Evolutionary conservation across 2,113 vertebrate genomes (phyloP), one percentile per base, ranked within the genome.

Genomic region (Bombycilla garrulus): DNA sequence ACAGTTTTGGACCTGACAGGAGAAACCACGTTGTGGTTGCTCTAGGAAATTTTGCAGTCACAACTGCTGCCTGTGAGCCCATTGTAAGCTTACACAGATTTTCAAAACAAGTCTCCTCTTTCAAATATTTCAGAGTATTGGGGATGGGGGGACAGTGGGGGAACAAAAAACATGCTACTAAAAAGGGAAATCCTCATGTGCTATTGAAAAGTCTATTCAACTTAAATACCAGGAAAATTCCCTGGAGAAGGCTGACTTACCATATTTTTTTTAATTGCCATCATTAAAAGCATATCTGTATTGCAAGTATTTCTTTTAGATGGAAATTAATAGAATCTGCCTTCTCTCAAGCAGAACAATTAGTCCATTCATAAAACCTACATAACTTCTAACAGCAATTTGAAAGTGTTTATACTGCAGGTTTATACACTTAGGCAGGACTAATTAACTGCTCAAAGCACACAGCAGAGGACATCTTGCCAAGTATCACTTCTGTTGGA

Each of bases 61-160:
- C 15, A 12, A 61, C 24, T 31, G 65, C 25, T 71, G 25, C 47
- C 67, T 88, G 36, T 7, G 33, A 89, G 42, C 33, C 12, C 33
- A 72, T 4, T 19, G 2, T n/a, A 90, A 76, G 15, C 31, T 35
- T 47, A 26, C 29, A 48, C 3, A 57, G 21, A 61, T 76, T 92
- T 77, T 72, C 50, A 80, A 69, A 73, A 83, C 29, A 77, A 36
- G 8, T 25, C 15, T 67, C 22, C 33, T 53, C 31, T 74, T 86
- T 31, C 26, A 84, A 54, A 18, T 56, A 25, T 65, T 81, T 74
- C n/a, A 58, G 60, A 45, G 5, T 12, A 58, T 6, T 4, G 21
- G 3, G 5, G 3, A 2, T 3, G 4, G 17, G 2, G n/a, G n/a
- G n/a, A n/a, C n/a, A n/a, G 2, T 3, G 3, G 4, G 6, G 28